These are phyloP conservation scores for Hippocampus mohnikei DNA, from an alignment of 2,113 vertebrate genomes.

Conservation along the genomic window DNA sequence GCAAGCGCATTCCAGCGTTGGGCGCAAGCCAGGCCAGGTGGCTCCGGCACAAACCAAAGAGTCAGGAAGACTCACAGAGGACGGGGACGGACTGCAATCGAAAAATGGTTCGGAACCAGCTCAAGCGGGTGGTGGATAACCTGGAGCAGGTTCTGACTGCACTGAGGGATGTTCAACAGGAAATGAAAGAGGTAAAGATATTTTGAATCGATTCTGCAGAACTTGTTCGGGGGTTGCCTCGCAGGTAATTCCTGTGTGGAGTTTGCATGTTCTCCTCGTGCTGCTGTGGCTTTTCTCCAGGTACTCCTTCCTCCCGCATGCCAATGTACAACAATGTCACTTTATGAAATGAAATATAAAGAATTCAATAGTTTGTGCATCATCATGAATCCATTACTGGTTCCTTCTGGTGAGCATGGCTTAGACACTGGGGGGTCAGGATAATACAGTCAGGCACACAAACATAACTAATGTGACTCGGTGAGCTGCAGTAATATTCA, in stretches of 20 bases:
- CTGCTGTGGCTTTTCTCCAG: not conserved
- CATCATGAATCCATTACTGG: no score
- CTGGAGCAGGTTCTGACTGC: slow-evolving; percentile 74
- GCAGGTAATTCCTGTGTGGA: not conserved
- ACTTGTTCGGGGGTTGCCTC: not conserved
- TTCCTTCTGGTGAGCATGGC: no score
- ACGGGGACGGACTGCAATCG: slow-evolving; percentile 37
- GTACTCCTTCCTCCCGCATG: not conserved
- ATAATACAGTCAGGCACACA: no score
- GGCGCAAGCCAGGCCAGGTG: slow-evolving; percentile 37
- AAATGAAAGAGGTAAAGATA: slow-evolving; percentile 77
- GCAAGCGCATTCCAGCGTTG: slow-evolving; percentile 16
- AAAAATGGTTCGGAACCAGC: slow-evolving; percentile 69
- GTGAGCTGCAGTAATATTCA: no score
- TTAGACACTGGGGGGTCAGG: no score
- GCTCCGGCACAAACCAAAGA: slow-evolving; percentile 21
- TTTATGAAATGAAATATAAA: no score
- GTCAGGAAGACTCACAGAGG: slow-evolving; percentile 10
- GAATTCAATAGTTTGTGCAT: no score
- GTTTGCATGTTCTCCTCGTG: not conserved
- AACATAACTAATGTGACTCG: no score
- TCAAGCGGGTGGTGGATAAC: slow-evolving; percentile 70
- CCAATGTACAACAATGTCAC: not conserved
- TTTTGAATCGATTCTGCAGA: not conserved
- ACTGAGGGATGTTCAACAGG: slow-evolving; percentile 74